Base-by-base conservation (phyloP, 2,797 vertebrate species). In the Numenius phaeopus region DNA sequence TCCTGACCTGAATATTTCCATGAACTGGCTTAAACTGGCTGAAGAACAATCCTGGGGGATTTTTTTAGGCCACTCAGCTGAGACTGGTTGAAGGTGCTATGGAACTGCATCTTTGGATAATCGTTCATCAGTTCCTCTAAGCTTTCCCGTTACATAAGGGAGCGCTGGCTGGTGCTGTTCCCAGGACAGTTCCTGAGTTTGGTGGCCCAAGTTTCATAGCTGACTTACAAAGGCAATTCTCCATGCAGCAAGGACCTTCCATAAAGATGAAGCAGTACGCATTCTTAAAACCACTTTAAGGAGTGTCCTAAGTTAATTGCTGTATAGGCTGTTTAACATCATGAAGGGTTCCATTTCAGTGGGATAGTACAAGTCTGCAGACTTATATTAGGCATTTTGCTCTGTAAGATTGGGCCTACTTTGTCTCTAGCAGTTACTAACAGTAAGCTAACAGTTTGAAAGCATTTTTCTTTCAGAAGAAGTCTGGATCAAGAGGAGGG, bases 31-130 rank as follows among this genome's bases (percentile, higher is more conserved):
- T 89, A 79, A 89, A 83, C 82, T 79, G 81, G 71, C 47, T 85
- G 66, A 59, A 89, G 70, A 94, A 80, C 66, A 89, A 77, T 92
- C 83, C 29, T 2, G 30, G 9, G 24, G 47, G n/a, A 47, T 72
- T 83, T 87, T 94, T 96, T 79, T 89, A 62, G 80, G 77, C 70
- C 42, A 61, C 52, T 90, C 65, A 84, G 58, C 83, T 73, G 59
- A 69, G 42, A n/a, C n/a, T 89, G 55, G 40, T 55, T 89, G 90
- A 95, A 94, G 89, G 72, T 86, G 69, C 76, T 14, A 1, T 50
- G 54, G 80, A 78, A 65, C 42, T 84, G 42, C 59, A 87, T 82
- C 89, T 95, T 94, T 83, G 70, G 46, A 34, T 83, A 91, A 86
- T 65, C 2, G 0, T 78, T 81, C 82, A 95, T 94, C 71, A 46